These are phyloP conservation scores for Euura saliciscinereae DNA, from an alignment of 1,140 invertebrate species.

Conservation along the genomic window DNA sequence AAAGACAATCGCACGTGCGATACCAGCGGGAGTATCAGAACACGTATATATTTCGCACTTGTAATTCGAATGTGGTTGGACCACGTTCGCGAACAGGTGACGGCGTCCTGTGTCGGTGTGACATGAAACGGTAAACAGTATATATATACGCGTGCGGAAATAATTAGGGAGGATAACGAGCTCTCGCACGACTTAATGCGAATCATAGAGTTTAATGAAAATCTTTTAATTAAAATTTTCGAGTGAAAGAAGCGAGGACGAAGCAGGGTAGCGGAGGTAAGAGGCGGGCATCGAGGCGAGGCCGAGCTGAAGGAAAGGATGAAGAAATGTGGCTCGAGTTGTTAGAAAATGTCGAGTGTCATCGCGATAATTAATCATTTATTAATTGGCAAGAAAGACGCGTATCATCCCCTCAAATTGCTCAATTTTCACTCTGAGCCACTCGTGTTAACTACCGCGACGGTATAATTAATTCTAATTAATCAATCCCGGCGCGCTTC, in stretches of 20 bases:
- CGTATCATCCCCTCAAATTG: slow-evolving; percentile 44
- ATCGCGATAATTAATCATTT: slow-evolving; percentile 52
- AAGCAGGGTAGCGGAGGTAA: background rate
- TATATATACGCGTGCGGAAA: background rate
- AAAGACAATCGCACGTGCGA: too few species aligned
- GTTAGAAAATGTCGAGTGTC: slow-evolving; percentile 41
- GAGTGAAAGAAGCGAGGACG: background rate
- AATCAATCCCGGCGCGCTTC: slow-evolving; percentile 15
- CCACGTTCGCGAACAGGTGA: too few species aligned
- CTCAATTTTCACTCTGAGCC: slow-evolving; percentile 34
- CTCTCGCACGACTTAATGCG: background rate
- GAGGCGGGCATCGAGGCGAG: background rate
- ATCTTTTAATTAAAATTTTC: slow-evolving; percentile 8
- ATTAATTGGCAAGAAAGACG: slow-evolving; percentile 53
- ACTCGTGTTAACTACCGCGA: slow-evolving; percentile 9
- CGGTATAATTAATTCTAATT: slow-evolving; percentile 21
- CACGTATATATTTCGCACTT: too few species aligned
- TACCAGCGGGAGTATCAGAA: too few species aligned
- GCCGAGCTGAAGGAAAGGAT: background rate
- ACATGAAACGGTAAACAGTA: too few species aligned
- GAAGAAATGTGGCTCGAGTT: background rate
- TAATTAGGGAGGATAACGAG: slow-evolving; percentile 3
- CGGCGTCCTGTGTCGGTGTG: too few species aligned
- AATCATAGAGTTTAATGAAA: slow-evolving; percentile 6
- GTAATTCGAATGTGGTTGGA: too few species aligned